phyloP scores from a whole-genome alignment of 2,888 invertebrate genomes.

The Polyploca ridens region DNA sequence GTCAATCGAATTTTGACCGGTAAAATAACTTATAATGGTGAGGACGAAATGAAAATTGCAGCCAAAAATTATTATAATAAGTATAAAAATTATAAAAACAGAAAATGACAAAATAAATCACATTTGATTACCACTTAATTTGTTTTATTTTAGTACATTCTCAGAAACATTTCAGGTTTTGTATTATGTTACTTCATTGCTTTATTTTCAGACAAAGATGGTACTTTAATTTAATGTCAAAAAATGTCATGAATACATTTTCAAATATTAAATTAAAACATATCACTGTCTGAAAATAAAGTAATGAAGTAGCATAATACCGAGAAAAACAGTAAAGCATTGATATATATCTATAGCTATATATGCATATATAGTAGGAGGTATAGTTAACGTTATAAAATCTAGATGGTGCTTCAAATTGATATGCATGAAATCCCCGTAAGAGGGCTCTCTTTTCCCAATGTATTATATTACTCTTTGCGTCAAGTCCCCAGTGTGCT shows the following conservation, averaged over 20 bases:
- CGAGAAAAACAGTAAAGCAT: too few relatives aligned
- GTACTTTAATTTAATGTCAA: too few relatives aligned
- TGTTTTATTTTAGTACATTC: background rate
- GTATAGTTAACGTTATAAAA: background rate
- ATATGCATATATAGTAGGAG: background rate
- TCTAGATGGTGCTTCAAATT: background rate
- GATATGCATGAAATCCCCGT: background rate
- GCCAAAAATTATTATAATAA: conserved; percentile 17
- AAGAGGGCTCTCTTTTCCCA: conserved; percentile 12
- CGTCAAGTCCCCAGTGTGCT: conserved; percentile 61
- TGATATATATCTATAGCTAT: too few relatives aligned
- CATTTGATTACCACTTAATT: background rate
- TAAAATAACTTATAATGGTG: conserved; percentile 15
- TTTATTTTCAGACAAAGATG: too few relatives aligned
- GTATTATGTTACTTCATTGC: too few relatives aligned
- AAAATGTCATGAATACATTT: too few relatives aligned
- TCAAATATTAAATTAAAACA: too few relatives aligned
- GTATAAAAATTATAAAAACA: conserved; percentile 13
- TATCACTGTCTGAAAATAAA: too few relatives aligned
- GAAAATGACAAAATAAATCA: background rate
- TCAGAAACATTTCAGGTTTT: too few relatives aligned
- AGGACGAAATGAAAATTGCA: conserved; percentile 15
- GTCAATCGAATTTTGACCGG: conserved; percentile 19
- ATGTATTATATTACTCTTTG: conserved; percentile 19
- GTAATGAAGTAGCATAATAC: too few relatives aligned